These are phyloP conservation scores for Toxostoma redivivum DNA, from an alignment of 2,113 vertebrate genomes.

Conservation along the genomic window DNA sequence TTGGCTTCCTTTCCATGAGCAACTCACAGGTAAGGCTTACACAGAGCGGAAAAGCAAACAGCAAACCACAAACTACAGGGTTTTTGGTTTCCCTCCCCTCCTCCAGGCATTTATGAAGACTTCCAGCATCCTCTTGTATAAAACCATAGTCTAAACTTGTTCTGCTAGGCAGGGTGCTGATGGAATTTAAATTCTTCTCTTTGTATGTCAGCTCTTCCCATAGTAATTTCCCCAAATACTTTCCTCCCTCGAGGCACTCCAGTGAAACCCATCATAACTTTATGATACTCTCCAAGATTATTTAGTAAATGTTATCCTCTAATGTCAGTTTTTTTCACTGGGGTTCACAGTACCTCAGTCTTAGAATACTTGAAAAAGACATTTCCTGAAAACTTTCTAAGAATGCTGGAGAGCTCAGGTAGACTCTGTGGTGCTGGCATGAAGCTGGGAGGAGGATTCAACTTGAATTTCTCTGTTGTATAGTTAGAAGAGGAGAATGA, in stretches of 20 bases:
- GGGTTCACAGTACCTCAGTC: not conserved
- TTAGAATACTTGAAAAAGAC: not conserved
- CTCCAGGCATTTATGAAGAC: not conserved
- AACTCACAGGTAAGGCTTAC: not conserved
- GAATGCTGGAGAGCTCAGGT: not conserved
- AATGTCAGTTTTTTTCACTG: not conserved
- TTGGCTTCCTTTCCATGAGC: not conserved
- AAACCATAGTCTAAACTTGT: constrained; percentile 9
- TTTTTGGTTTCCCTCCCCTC: not conserved
- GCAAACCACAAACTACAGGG: not conserved
- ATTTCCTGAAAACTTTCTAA: not conserved
- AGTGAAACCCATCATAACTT: not conserved
- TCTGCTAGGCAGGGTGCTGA: not conserved
- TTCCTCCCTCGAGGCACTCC: not conserved
- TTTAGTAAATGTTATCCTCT: not conserved
- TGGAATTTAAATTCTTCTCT: not conserved
- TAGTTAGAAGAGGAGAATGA: not conserved
- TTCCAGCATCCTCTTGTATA: not conserved
- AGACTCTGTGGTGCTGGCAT: not conserved
- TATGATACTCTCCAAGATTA: not conserved
- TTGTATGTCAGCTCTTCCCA: not conserved
- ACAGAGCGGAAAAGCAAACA: not conserved
- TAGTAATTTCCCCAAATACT: not conserved
- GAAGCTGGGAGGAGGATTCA: not conserved
- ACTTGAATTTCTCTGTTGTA: not conserved